Base-by-base conservation (phyloP, 2,888 invertebrate species). In the Dione vanillae region DNA sequence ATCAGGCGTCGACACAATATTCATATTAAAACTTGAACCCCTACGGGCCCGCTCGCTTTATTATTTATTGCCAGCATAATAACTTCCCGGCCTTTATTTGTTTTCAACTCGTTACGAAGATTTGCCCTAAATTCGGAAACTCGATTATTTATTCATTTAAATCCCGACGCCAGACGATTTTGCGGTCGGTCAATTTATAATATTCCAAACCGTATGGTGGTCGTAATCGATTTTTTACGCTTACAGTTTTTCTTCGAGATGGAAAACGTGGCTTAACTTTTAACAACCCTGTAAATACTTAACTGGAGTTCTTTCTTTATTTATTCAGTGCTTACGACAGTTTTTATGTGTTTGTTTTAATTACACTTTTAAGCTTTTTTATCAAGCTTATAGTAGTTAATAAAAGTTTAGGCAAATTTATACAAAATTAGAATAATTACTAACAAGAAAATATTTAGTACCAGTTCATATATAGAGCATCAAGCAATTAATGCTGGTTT, bases 31-130 rank as follows among this genome's bases (percentile, higher is more conserved):
- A 89, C 80, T 88, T 85, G 73, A 73, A 75, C 78, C 80, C 82
- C 82, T 71, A 78, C 78, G 80, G 81, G 80, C 82, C 79, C 78
- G 84, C 82, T 90, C 79, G 84, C 83, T 91, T 86, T 91, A 92
- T 92, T 92, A 92, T 92, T 92, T 92, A 92, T 92, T 88, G 86
- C 89, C 80, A 75, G 83, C 82, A 83, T 90, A 90, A 91, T 88
- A 90, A 90, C 85, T 87, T 86, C 80, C 78, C 79, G 77, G 78
- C 83, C 83, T 88, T 89, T 90, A 90, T 91, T 91, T 91, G 90
- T 91, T 90, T 86, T 82, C 85, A 90, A 91, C 91, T 90, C 91
- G 91, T 91, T 92, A 87, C 77, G 82, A 89, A 92, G 92, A 92
- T 92, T 91, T 86, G 83, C 83, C 80, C 85, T 78, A 84, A 90